Percentiles rank a stretch among this genome's conserved stretches.
phyloP scores from a whole-genome alignment of 2,888 invertebrate species.

The Cyaniris semiargus region DNA sequence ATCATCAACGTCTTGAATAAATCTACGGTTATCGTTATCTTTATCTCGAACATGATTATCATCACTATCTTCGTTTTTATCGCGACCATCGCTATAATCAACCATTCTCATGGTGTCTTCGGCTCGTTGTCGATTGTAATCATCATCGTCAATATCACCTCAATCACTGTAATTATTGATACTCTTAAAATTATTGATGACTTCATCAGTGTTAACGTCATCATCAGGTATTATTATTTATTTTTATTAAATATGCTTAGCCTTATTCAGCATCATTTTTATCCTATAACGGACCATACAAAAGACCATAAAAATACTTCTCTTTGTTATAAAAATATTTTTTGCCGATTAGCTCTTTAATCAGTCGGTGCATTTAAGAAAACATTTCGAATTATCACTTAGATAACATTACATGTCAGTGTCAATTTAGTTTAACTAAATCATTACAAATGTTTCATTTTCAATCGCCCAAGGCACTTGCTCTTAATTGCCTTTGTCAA shows the following conservation, averaged over 20 bases:
- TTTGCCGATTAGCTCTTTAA: no score
- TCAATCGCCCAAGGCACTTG: constrained; percentile 46
- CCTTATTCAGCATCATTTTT: no score
- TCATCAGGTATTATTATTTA: neutral
- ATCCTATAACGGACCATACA: no score
- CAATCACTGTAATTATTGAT: neutral
- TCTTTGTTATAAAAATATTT: no score
- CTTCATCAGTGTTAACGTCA: neutral
- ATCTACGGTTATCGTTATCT: constrained; percentile 15
- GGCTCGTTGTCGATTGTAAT: neutral
- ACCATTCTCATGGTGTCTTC: neutral
- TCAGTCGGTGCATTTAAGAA: no score
- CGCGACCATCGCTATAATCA: neutral
- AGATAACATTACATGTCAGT: constrained; percentile 14
- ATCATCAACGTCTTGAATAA: constrained; percentile 17
- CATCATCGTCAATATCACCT: neutral
- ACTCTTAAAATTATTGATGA: neutral
- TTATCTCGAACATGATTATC: neutral
- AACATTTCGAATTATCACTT: neutral
- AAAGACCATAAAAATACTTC: no score
- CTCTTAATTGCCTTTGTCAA: constrained; percentile 46
- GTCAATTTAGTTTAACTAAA: constrained; percentile 16
- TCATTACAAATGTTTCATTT: constrained; percentile 16
- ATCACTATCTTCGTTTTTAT: constrained; percentile 4
- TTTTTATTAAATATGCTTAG: no score